A percentile compares a stretch with the other conserved stretches of the same genome.
These are phyloP conservation scores for Penaeus chinensis DNA, from an alignment of 1,140 invertebrate genomes.

Conservation along the genomic window DNA sequence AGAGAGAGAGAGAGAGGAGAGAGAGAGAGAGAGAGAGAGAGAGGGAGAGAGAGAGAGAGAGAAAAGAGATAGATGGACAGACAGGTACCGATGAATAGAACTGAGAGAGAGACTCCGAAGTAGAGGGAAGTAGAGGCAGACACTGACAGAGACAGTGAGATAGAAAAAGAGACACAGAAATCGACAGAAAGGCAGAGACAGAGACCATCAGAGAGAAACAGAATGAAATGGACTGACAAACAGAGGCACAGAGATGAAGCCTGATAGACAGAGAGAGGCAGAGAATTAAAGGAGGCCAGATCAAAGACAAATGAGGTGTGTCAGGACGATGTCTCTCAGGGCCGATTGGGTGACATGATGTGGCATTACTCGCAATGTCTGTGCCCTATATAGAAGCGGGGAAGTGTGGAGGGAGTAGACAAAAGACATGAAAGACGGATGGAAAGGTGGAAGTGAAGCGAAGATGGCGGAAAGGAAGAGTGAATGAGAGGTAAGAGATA, in stretches of 20 bases:
- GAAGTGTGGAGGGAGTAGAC: slow-evolving; percentile 4
- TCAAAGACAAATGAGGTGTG: too few relatives aligned
- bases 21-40: too few relatives aligned
- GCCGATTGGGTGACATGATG: too few relatives aligned
- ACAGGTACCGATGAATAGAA: neutral
- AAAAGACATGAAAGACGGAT: neutral
- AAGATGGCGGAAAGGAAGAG: slow-evolving; percentile 10
- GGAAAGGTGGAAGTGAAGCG: slow-evolving; percentile 4
- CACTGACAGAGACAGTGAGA: neutral
- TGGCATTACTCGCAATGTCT: too few relatives aligned
- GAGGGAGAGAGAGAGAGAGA: too few relatives aligned
- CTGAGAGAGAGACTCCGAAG: neutral
- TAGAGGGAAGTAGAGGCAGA: neutral
- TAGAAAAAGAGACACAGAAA: slow-evolving; percentile 3
- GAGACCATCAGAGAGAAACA: too few relatives aligned
- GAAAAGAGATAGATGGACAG: too few relatives aligned
- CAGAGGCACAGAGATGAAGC: neutral
- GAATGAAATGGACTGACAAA: neutral
- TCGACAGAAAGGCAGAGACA: neutral
- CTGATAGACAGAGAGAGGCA: too few relatives aligned
- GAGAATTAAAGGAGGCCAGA: too few relatives aligned
- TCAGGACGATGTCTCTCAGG: too few relatives aligned
- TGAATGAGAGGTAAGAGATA: slow-evolving; percentile 1
- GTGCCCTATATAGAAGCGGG: neutral
- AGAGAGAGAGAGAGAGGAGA: too few relatives aligned